These are phyloP conservation scores for Alfaro cultratus DNA, from an alignment of 2,797 vertebrate genomes.

Conservation along the genomic window DNA sequence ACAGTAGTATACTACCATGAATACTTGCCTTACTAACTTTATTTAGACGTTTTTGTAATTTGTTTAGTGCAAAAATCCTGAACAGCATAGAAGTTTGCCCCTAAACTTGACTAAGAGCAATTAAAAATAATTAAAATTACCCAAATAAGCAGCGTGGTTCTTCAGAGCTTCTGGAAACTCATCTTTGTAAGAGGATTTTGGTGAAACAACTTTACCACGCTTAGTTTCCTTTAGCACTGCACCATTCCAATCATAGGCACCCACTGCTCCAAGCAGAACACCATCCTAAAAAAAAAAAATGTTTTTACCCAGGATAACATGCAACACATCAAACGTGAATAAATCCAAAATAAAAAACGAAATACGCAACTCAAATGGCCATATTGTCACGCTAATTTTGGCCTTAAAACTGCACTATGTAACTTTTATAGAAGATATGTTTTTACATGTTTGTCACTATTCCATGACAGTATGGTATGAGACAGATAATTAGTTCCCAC, in stretches of 20 bases:
- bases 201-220: conserved; percentile 88
- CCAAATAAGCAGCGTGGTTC: conserved; percentile 93
- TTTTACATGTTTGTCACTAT: too few species aligned
- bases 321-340: not conserved
- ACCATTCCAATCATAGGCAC: conserved; percentile 96
- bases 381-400: too few species aligned
- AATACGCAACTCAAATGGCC: too few species aligned
- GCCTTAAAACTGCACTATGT: too few species aligned
- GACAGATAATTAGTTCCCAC: too few species aligned
- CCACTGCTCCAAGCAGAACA: conserved; percentile 91
- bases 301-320: not conserved
- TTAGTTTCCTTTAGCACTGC: conserved; percentile 95
- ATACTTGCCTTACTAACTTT: not conserved
- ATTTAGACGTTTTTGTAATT: not conserved
- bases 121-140: conserved; percentile 68
- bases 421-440: too few species aligned
- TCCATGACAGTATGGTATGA: too few species aligned
- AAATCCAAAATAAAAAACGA: too few species aligned
- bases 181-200: conserved; percentile 87
- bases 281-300: conserved; percentile 86
- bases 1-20: not conserved
- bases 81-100: not conserved
- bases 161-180: conserved; percentile 95
- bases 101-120: not conserved
- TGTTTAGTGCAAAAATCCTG: not conserved